These are phyloP conservation scores for Colinus virginianus DNA, from an alignment of 2,113 vertebrate genomes.

Conservation along the genomic window DNA sequence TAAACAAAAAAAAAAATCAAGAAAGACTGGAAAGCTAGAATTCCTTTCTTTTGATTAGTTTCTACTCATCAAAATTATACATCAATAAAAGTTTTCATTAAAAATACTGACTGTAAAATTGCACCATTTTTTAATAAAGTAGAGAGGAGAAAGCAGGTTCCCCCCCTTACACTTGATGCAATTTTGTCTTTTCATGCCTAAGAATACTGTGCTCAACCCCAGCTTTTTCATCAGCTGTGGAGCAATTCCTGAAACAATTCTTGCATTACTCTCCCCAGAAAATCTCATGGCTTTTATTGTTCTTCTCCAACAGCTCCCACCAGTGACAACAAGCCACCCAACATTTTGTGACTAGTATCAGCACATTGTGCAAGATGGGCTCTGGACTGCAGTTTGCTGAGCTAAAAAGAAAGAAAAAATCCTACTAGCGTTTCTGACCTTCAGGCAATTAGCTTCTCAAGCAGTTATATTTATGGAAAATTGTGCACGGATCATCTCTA, in stretches of 20 bases:
- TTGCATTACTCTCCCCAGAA: neutral
- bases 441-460: neutral
- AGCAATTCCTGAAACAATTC: neutral
- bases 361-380: neutral
- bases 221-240: neutral
- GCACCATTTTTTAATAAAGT: neutral
- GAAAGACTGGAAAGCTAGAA: neutral
- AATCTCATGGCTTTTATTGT: neutral
- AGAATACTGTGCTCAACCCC: neutral
- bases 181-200: neutral
- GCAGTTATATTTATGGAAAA: slow-evolving; percentile 40
- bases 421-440: slow-evolving; percentile 11
- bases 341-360: neutral
- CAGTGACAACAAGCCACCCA: neutral
- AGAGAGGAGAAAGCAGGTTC: fast-evolving
- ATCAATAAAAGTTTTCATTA: neutral
- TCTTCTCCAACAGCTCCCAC: neutral
- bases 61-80: neutral
- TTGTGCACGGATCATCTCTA: slow-evolving; percentile 11
- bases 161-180: fast-evolving
- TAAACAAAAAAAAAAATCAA: neutral
- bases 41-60: neutral
- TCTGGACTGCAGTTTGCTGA: neutral
- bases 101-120: neutral
- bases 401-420: neutral